These are phyloP conservation scores for Corythornis leucogaster DNA, from an alignment of 2,797 vertebrate species.

Conservation along the genomic window DNA sequence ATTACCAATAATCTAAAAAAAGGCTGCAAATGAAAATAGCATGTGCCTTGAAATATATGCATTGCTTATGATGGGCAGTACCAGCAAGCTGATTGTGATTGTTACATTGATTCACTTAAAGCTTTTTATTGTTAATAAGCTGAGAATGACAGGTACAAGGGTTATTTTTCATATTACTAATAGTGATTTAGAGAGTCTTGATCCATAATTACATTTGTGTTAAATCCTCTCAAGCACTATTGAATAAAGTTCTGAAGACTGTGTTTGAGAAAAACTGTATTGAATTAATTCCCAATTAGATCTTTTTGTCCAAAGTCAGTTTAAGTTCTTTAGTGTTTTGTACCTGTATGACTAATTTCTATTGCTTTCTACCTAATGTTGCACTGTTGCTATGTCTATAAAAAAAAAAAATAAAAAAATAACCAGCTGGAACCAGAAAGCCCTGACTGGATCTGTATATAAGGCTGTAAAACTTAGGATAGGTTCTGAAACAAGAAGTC, in stretches of 20 bases:
- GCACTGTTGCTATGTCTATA: background rate
- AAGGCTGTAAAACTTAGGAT: background rate
- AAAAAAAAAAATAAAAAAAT: background rate
- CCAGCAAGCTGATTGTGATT: background rate
- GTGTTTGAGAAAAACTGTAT: background rate
- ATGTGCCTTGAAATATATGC: background rate
- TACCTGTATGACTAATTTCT: background rate
- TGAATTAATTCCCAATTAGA: background rate
- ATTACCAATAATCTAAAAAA: background rate
- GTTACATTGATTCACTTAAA: slow-evolving; percentile 2
- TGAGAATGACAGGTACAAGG: background rate
- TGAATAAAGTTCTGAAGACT: background rate
- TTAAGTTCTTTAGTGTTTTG: background rate
- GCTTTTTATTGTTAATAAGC: slow-evolving; percentile 20
- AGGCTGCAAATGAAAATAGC: background rate
- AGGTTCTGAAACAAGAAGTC: background rate
- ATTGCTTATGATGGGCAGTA: background rate
- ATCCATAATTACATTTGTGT: background rate
- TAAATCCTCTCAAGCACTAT: background rate
- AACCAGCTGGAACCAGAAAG: background rate
- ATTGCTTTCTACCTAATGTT: background rate
- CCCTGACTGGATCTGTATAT: background rate
- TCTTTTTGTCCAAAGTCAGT: background rate
- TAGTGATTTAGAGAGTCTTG: background rate
- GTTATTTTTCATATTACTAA: background rate